Evolutionary conservation across 1,140 invertebrate genomes (phyloP), one percentile per base, ranked within the genome.

Genomic region (Drosophila erecta): DNA sequence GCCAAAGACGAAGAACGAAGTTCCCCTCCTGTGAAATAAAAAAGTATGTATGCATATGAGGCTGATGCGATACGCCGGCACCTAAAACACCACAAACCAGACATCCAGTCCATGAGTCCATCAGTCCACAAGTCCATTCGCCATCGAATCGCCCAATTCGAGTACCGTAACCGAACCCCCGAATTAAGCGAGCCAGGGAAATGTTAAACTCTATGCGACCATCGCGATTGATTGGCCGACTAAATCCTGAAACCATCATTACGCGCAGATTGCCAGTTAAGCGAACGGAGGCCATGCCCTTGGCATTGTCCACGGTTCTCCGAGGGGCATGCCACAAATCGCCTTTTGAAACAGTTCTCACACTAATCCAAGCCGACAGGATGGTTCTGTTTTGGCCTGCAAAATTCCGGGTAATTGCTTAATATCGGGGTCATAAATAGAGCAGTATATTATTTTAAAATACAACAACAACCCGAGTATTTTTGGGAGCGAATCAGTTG

Each of bases 121-220:
- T 7, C 37, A 12, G 37, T n/a, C 14, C 37, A 38, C n/a, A 24
- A 24, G 24, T 38, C 40, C 40, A 41, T 17, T 41, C 7, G 10
- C 41, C 41, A 44, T 11, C 41, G 17, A 44, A 44, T 79, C 76
- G 30, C 65, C 65, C 71, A 71, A 71, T 65, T 71, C 72, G 58
- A 64, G 27, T 56, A 80, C 81, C 81, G 81, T 84, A 84, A 84
- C 81, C 64, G 56, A 65, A 80, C 72, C 72, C 76, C 75, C 75
- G 66, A 64, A 84, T 84, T 84, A 84, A 75, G 67, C 33, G 22
- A n/a, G 14, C 51, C 51, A 15, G 11, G 17, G 10, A 51, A 51
- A 35, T 51, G 27, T 20, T 51, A 51, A 51, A 35, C 49, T 51
- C 24, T 20, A 20, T 20, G 49, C 49, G 49, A 51, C 49, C 49